Evolutionary conservation across 2,888 invertebrate genomes (phyloP).

Genomic region (Liodrosophila aerea): DNA sequence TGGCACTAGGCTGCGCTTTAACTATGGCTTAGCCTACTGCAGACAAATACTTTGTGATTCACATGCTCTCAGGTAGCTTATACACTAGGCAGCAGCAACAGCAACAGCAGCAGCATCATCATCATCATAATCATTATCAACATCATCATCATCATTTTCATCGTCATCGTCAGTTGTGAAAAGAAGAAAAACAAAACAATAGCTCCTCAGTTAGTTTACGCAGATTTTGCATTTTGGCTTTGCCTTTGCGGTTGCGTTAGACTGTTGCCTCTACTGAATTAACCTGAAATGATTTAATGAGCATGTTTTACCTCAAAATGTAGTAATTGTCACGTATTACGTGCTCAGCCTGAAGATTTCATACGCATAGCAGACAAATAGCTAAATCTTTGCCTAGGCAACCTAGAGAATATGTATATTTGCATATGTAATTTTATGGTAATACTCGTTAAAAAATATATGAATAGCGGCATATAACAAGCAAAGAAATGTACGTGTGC

Average conservation of each 20-base stretch:
- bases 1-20: constrained; percentile 28
- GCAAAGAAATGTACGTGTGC: constrained; percentile 41
- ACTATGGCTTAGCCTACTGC: constrained; percentile 51
- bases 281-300: constrained; percentile 76
- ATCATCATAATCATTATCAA: too few species aligned
- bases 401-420: constrained; percentile 64
- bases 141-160: constrained; percentile 11
- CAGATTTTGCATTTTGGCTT: constrained; percentile 54
- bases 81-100: constrained; percentile 21
- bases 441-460: constrained; percentile 72
- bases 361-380: constrained; percentile 62
- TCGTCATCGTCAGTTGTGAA: constrained; percentile 18
- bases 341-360: constrained; percentile 70
- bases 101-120: constrained; percentile 6
- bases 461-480: constrained; percentile 52
- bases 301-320: constrained; percentile 74
- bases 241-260: constrained; percentile 4
- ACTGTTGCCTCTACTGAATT: constrained; percentile 39
- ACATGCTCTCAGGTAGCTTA: constrained; percentile 56
- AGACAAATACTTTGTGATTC: constrained; percentile 55
- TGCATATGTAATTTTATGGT: constrained; percentile 77
- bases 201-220: constrained; percentile 34
- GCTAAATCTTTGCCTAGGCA: constrained; percentile 64
- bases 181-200: constrained; percentile 47
- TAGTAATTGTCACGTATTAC: constrained; percentile 78